Base-by-base conservation (phyloP, 2,113 vertebrate genomes). In the Mus pahari region DNA sequence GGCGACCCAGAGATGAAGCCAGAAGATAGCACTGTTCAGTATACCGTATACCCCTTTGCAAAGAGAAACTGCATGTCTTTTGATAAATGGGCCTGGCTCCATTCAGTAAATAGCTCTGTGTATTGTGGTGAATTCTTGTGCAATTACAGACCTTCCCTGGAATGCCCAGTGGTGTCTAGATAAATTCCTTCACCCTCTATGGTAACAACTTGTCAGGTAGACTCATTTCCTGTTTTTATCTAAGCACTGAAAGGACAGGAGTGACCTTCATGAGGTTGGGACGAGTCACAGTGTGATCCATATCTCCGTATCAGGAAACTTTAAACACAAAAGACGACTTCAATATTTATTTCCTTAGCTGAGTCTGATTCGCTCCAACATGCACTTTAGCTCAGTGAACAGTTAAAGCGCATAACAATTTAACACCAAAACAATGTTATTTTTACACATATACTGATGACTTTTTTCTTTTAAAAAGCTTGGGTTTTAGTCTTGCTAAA, bases 171-270 rank as follows among this genome's bases (percentile, higher is more conserved):
- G 86, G 78, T 96, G 96, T 94, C 86, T 94, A 94, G 93, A 96
- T 95, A 95, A 95, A 97, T 97, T 97, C 95, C 73, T 97, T 97
- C 92, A 62, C 92, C 92, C 92, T 98, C 95, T 97, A 95, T 97
- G 95, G 97, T 97, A 97, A 97, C 89, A 96, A 78, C 88, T 92
- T 83, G 77, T 97, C 97, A 98, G 97, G 97, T 98, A 96, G 97
- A 97, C 92, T 94, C 94, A 97, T 97, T 98, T 98, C 97, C 97
- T 98, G 97, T 97, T 98, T 98, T 97, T 96, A 97, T 97, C 92
- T 93, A 68, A 92, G 96, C 86, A 78, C 92, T 84, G 81, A 95
- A 97, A 90, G 95, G 92, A 95, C 60, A 90, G 31, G 36, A 97
- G 93, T 39, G 75, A 94, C 96, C 89, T 94, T 94, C 86, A 66